Evolutionary conservation across 2,888 invertebrate genomes (phyloP), one percentile per base, ranked within the genome.

Genomic region (Agapostemon virescens): DNA sequence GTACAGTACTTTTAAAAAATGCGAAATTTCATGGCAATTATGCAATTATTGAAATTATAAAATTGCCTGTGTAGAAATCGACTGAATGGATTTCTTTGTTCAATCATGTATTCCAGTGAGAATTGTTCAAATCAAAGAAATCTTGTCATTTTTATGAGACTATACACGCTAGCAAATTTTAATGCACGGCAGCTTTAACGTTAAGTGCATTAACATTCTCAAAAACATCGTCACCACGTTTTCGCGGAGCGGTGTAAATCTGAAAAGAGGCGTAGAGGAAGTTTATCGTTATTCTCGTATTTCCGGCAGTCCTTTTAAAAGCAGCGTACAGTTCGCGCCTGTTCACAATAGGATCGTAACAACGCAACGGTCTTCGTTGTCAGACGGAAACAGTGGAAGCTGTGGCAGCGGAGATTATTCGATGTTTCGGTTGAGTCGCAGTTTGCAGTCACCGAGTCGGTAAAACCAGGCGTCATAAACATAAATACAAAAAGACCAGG

Each of bases 401-500:
- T n/a, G 20, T n/a, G 69, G 45, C 36, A 20, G 55, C 49, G 38
- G 7, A 13, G 64, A 40, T 26, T 74, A 55, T 85, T 77, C 58
- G 72, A n/a, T 61, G 77, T 42, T 72, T 49, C 73, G 69, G 72
- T 61, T 71, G 77, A 83, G 74, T 74, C 45, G 70, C 64, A 71
- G 63, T 81, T 85, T 84, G 84, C 58, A 74, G 69, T 67, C 55
- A 36, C 49, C 15, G 64, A 74, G 64, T 81, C 78, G 67, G 80
- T 79, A 80, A 86, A 86, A 66, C 64, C 38, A 3, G 74, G 33
- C 42, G 42, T 67, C 80, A 58, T 86, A 84, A 86, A 84, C 55
- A 74, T 70, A 72, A 67, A 70, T 71, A 68, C 45, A 17, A 30
- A 6, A 49, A 5, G 7, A 15, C 1, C 11, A 7, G 17, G 4